phyloP scores from a whole-genome alignment of 1,140 invertebrate genomes.

The Pseudomyrmex dendroicus region DNA sequence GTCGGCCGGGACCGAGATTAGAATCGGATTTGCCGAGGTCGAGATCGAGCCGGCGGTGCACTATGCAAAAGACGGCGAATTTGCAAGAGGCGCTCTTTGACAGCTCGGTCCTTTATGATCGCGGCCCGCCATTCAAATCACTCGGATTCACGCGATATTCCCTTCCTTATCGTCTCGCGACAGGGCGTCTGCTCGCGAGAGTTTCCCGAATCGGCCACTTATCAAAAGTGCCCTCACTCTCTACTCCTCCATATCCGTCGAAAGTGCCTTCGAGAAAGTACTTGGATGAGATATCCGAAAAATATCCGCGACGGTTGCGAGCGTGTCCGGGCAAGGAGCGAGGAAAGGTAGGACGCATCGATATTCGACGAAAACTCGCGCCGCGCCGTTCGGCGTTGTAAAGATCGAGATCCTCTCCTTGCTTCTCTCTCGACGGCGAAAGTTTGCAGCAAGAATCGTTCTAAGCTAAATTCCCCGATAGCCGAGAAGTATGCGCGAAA shows the following conservation, averaged over 20 bases:
- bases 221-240: constrained; percentile 42
- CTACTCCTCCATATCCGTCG: constrained; percentile 21
- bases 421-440: constrained; percentile 43
- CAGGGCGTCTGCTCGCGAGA: constrained; percentile 43
- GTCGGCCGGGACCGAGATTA: constrained; percentile 50
- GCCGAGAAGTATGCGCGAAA: constrained; percentile 64
- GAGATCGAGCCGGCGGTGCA: background rate
- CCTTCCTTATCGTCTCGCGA: constrained; percentile 1
- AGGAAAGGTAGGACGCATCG: constrained; percentile 49
- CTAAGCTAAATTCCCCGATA: constrained; percentile 58
- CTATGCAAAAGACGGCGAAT: constrained; percentile 8
- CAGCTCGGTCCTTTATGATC: constrained; percentile 20
- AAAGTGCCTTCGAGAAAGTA: constrained; percentile 40
- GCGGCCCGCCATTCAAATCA: constrained; percentile 23
- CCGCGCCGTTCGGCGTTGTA: constrained; percentile 11
- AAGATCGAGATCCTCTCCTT: constrained; percentile 46
- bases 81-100: constrained; percentile 20
- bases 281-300: constrained; percentile 39
- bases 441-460: constrained; percentile 68
- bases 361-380: constrained; percentile 47
- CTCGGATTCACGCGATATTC: constrained; percentile 53
- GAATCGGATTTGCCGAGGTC: constrained; percentile 60
- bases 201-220: constrained; percentile 51
- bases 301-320: constrained; percentile 41
- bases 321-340: background rate